Conservation (phyloP, 2,113 vertebrate species). For the Indri indri region DNA sequence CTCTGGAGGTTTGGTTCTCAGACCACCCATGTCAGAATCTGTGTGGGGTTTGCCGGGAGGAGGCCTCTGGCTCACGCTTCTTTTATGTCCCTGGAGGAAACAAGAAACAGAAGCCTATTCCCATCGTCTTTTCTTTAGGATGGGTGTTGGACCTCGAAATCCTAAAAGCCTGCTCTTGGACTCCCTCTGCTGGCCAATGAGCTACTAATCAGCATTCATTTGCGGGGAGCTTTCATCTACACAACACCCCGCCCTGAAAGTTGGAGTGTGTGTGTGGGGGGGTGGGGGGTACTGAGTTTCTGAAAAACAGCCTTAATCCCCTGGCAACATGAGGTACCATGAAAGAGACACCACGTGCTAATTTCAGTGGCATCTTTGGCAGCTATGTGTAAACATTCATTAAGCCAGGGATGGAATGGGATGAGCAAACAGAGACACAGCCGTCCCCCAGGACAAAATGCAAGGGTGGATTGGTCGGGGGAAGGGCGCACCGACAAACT, state of each 20-base stretch:
- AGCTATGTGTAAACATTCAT: background rate
- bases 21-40: too few relatives aligned
- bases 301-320: too few relatives aligned
- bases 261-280: too few relatives aligned
- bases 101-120: accelerated
- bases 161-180: background rate
- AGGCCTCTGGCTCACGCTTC: accelerated
- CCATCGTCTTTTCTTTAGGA: background rate
- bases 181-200: background rate
- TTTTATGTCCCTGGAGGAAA: too few relatives aligned
- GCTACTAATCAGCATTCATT: accelerated
- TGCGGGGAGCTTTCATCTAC: accelerated
- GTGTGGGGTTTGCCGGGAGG: background rate
- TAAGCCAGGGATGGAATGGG: background rate
- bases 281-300: accelerated
- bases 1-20: too few relatives aligned
- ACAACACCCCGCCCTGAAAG: accelerated
- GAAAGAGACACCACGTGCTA: background rate
- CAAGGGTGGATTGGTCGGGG: background rate
- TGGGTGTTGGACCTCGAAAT: background rate
- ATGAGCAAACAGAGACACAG: background rate
- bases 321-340: background rate
- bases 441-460: background rate
- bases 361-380: background rate
- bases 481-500: background rate